Conservation (phyloP, 2,888 invertebrate species). For the Rhagophthalmus giganteus region DNA sequence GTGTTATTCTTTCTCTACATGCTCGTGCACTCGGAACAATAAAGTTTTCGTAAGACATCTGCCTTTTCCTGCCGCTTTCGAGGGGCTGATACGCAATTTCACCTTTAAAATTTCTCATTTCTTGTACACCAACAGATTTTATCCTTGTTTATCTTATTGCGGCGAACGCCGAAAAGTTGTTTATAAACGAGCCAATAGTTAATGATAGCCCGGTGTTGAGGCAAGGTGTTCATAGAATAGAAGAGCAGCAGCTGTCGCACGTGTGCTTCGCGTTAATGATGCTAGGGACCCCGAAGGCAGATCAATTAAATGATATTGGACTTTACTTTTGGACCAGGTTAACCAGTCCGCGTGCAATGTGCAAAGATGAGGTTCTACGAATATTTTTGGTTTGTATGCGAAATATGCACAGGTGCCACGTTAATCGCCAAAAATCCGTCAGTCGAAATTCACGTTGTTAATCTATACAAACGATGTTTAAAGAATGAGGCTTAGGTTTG, state of each 20-base stretch:
- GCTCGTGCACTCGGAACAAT: conserved; percentile 12
- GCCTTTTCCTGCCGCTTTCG: conserved; percentile 12
- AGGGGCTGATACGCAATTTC: conserved; percentile 8
- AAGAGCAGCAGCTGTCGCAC: conserved; percentile 37
- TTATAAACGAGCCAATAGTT: conserved; percentile 2
- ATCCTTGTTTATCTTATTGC: conserved; percentile 7
- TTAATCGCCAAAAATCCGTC: neutral
- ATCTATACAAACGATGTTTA: neutral
- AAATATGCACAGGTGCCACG: neutral
- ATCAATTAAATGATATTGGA: conserved; percentile 36
- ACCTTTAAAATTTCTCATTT: conserved; percentile 2
- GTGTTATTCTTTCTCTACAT: conserved; percentile 6
- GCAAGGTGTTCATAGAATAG: conserved; percentile 34
- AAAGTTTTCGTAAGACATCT: conserved; percentile 10
- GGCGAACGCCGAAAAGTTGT: neutral
- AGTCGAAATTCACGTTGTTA: neutral
- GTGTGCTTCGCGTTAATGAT: conserved; percentile 36
- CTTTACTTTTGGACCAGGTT: conserved; percentile 17
- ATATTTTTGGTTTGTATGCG: conserved; percentile 1
- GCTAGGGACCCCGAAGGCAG: conserved; percentile 29
- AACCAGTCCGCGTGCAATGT: neutral
- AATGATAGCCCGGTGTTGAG: conserved; percentile 29
- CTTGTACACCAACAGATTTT: neutral
- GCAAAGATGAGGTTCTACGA: neutral
- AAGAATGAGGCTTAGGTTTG: too few relatives aligned